These are phyloP conservation scores for Macrobrachium nipponense DNA, from an alignment of 1,140 invertebrate genomes.

Conservation along the genomic window DNA sequence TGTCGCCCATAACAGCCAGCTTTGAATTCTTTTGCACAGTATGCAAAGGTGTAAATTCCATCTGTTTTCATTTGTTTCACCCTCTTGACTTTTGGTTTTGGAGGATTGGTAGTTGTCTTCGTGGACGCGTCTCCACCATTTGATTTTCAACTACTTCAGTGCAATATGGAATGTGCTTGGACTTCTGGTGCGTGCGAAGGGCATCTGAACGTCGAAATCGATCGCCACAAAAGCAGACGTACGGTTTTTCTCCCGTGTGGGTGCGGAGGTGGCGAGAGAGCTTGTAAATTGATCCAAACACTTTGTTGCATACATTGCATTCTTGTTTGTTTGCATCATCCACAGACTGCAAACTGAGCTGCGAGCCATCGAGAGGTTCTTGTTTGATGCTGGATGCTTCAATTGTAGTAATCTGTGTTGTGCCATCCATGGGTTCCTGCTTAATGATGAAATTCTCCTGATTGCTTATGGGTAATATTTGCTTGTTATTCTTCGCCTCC, in stretches of 20 bases:
- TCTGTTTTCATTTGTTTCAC: constrained; percentile 24
- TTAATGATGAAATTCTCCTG: constrained; percentile 5
- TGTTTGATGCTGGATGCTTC: constrained; percentile 2
- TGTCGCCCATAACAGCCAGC: no score
- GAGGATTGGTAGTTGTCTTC: neutral
- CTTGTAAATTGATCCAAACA: constrained; percentile 52
- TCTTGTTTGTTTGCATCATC: constrained; percentile 20
- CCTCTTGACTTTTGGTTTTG: constrained; percentile 40
- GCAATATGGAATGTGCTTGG: constrained; percentile 38
- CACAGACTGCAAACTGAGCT: neutral
- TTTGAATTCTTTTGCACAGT: constrained; percentile 53
- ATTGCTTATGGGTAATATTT: neutral
- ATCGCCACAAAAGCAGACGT: constrained; percentile 48
- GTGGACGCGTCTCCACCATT: neutral
- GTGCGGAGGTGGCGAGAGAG: constrained; percentile 42
- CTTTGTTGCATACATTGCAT: constrained; percentile 38
- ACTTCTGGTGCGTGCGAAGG: constrained; percentile 45
- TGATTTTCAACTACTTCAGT: neutral
- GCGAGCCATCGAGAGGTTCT: neutral
- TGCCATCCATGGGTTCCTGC: neutral
- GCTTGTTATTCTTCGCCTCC: constrained; percentile 40
- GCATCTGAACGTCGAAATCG: constrained; percentile 41
- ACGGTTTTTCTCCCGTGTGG: constrained; percentile 46
- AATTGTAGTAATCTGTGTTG: neutral
- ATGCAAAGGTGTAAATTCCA: constrained; percentile 37